A percentile compares a stretch with the other conserved stretches of the same genome.
These are phyloP conservation scores for Coenonympha arcania DNA, from an alignment of 2,888 invertebrate genomes.

Conservation along the genomic window DNA sequence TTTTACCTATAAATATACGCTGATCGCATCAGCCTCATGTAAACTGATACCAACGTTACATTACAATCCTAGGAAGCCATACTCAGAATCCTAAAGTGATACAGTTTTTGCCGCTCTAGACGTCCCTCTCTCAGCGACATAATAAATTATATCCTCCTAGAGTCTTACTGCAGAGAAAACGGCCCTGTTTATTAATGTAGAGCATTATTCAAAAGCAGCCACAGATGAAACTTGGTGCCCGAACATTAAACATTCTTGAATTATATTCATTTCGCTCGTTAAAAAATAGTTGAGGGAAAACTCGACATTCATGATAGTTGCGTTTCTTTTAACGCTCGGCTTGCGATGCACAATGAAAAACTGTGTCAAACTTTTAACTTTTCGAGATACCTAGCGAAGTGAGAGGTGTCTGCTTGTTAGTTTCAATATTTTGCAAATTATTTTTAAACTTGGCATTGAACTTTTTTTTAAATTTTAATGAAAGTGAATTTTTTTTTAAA, in stretches of 20 bases:
- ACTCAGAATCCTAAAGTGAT: slow-evolving; percentile 43
- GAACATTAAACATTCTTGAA: slow-evolving; percentile 55
- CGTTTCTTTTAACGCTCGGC: slow-evolving; percentile 27
- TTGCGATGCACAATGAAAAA: slow-evolving; percentile 24
- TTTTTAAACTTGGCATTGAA: slow-evolving; percentile 10
- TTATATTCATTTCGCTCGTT: slow-evolving; percentile 35
- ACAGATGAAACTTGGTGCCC: slow-evolving; percentile 59
- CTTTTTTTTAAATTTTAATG: background rate
- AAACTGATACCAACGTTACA: background rate
- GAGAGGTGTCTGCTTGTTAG: slow-evolving; percentile 10
- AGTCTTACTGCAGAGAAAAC: slow-evolving; percentile 49
- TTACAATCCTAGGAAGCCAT: background rate
- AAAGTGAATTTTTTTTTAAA: background rate
- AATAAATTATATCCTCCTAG: slow-evolving; percentile 64
- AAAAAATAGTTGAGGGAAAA: slow-evolving; percentile 52
- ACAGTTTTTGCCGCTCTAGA: slow-evolving; percentile 50
- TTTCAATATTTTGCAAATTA: slow-evolving; percentile 6
- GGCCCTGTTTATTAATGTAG: slow-evolving; percentile 67
- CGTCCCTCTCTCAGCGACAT: slow-evolving; percentile 41
- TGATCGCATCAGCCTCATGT: too few relatives aligned
- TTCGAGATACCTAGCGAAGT: slow-evolving; percentile 16
- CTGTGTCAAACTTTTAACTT: slow-evolving; percentile 24
- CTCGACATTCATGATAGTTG: slow-evolving; percentile 51
- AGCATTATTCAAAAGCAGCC: slow-evolving; percentile 63
- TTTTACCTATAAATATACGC: too few relatives aligned